These are phyloP conservation scores for Pomatostomus ruficeps DNA, from an alignment of 2,113 vertebrate genomes.

Conservation along the genomic window DNA sequence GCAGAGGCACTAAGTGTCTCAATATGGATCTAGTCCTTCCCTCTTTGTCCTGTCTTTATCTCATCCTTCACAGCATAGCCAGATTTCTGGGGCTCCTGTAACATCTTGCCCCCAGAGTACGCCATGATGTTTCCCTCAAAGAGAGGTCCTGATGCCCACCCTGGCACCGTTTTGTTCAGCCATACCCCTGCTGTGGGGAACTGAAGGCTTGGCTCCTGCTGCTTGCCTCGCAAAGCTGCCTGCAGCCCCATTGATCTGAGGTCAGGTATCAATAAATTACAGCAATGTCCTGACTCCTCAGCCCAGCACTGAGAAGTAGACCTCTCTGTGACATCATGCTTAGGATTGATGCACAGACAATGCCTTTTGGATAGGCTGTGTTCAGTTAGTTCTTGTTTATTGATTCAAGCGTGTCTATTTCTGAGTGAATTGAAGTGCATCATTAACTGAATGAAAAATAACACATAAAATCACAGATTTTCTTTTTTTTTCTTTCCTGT, in stretches of 20 bases:
- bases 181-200: neutral
- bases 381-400: conserved; percentile 4
- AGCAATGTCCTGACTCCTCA: neutral
- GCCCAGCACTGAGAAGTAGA: neutral
- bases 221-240: rapidly evolving
- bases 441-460: conserved; percentile 24
- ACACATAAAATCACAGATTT: neutral
- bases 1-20: neutral
- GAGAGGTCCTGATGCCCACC: rapidly evolving
- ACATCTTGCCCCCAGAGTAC: neutral
- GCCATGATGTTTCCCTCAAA: neutral
- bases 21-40: rapidly evolving
- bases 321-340: neutral
- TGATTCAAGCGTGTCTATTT: neutral
- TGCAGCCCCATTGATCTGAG: rapidly evolving
- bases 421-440: neutral
- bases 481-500: neutral
- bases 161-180: neutral
- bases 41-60: neutral
- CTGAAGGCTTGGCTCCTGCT: neutral
- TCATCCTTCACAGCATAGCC: neutral
- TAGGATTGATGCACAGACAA: neutral
- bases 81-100: neutral
- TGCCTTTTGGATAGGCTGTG: neutral
- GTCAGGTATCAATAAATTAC: neutral